phyloP scores from a whole-genome alignment of 2,113 vertebrate genomes.

The Notarius lentiginosus region DNA sequence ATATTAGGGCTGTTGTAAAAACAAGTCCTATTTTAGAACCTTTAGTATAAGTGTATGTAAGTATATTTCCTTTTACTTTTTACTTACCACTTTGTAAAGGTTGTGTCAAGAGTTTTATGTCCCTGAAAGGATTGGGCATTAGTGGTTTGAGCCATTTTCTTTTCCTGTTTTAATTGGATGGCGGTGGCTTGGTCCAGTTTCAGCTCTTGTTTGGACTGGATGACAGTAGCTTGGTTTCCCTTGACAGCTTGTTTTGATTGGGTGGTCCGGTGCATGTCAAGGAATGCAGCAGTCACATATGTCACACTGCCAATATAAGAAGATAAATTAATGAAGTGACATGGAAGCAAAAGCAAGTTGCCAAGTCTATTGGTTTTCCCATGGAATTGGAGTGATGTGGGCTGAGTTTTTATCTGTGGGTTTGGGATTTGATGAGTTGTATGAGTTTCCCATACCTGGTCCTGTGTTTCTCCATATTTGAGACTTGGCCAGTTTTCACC shows the following conservation, averaged over 20 bases:
- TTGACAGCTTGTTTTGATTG: conserved; percentile 24
- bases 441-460: no score
- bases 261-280: conserved; percentile 42
- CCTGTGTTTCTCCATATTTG: neutral
- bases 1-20: neutral
- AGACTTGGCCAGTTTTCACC: neutral
- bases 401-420: neutral
- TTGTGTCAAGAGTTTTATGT: neutral
- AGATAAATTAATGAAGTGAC: neutral
- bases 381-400: neutral
- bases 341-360: neutral
- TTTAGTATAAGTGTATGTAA: neutral
- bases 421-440: neutral
- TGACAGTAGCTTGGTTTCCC: neutral
- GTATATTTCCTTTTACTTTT: neutral
- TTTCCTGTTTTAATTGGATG: neutral
- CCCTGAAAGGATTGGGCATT: neutral
- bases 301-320: conserved; percentile 38
- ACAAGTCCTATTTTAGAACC: neutral
- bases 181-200: neutral
- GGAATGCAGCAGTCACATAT: conserved; percentile 49
- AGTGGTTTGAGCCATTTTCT: neutral
- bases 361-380: neutral
- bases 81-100: conserved; percentile 4
- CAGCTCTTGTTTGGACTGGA: conserved; percentile 17